Evolutionary conservation across 2,888 invertebrate species (phyloP).

Genomic region (Cataglyphis albicans): DNA sequence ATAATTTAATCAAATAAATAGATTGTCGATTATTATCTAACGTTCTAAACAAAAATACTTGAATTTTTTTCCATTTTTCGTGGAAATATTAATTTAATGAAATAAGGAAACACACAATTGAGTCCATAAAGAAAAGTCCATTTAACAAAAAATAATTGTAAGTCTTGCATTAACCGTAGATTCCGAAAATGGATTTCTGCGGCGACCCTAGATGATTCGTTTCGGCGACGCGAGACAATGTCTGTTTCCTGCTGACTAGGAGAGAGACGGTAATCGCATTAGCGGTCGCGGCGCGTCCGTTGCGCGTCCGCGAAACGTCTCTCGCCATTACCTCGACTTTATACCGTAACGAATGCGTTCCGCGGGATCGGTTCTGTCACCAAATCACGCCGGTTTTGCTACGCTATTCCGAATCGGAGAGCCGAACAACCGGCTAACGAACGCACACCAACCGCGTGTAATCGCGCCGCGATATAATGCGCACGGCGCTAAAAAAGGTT

Average conservation of each 20-base stretch:
- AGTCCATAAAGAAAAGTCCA: background rate
- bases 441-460: background rate
- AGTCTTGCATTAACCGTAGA: slow-evolving; percentile 18
- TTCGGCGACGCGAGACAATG: slow-evolving; percentile 42
- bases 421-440: slow-evolving; percentile 24
- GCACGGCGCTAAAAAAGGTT: slow-evolving; percentile 9
- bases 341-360: slow-evolving; percentile 74
- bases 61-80: background rate
- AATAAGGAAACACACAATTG: background rate
- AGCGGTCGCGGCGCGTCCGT: slow-evolving; percentile 64
- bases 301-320: slow-evolving; percentile 59
- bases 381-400: slow-evolving; percentile 65
- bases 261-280: slow-evolving; percentile 69
- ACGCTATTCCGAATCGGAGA: slow-evolving; percentile 6
- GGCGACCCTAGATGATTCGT: slow-evolving; percentile 43
- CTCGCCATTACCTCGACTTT: slow-evolving; percentile 72
- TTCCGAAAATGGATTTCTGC: slow-evolving; percentile 49
- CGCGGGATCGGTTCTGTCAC: slow-evolving; percentile 72
- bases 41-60: background rate
- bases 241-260: slow-evolving; percentile 50
- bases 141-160: background rate
- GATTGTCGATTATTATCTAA: slow-evolving; percentile 5
- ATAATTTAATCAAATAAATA: background rate
- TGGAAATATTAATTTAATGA: background rate
- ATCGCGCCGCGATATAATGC: slow-evolving; percentile 23